These are phyloP conservation scores for Melanotaenia pygmaea DNA, from an alignment of 2,797 vertebrate genomes.

Conservation along the genomic window DNA sequence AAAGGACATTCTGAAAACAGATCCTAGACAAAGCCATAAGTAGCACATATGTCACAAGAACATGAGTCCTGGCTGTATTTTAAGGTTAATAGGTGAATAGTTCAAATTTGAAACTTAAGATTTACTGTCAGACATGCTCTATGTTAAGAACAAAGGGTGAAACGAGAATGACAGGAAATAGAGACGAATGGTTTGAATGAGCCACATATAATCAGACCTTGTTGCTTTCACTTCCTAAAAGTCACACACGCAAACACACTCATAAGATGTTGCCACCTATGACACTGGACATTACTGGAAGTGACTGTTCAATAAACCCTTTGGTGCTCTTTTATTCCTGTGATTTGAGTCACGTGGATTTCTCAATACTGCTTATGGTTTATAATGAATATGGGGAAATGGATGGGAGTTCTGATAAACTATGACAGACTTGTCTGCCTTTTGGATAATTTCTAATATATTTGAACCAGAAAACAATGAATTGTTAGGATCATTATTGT, in stretches of 20 bases:
- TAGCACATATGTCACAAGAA: neutral
- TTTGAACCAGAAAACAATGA: too few species aligned
- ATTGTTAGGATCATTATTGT: neutral
- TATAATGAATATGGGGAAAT: neutral
- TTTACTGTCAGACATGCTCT: conserved; percentile 18
- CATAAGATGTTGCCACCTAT: conserved; percentile 26
- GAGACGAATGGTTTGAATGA: conserved; percentile 14
- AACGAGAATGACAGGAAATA: conserved; percentile 30
- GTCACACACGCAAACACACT: conserved; percentile 2
- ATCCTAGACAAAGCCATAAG: neutral
- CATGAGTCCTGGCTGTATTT: neutral
- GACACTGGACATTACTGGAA: conserved; percentile 63
- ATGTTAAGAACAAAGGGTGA: neutral
- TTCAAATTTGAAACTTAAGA: neutral
- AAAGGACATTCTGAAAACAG: neutral
- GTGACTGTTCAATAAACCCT: conserved; percentile 12
- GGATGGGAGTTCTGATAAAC: neutral
- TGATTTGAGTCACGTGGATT: conserved; percentile 29
- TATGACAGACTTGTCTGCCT: neutral
- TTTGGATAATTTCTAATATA: neutral
- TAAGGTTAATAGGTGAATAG: neutral
- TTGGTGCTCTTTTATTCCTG: conserved; percentile 21
- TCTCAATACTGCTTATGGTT: conserved; percentile 25
- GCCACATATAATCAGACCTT: conserved; percentile 10
- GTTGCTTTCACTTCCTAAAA: conserved; percentile 67